Base-by-base conservation (phyloP, 1,140 invertebrate species). In the Caenorhabditis latens region DNA sequence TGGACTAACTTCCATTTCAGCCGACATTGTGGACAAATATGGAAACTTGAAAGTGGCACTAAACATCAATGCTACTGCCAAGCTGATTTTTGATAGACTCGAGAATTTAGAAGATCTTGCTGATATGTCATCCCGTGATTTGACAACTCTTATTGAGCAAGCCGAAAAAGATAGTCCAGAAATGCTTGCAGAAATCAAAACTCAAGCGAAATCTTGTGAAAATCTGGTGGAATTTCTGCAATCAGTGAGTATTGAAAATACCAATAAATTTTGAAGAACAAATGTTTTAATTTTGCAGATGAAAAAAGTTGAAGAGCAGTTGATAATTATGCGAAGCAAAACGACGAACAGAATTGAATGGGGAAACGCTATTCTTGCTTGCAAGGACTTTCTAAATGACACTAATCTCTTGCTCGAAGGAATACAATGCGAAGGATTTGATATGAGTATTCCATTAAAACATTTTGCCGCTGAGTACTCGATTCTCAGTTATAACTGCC, bases 11-110 rank as follows among this genome's bases (percentile, higher is more conserved):
- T 79, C 71, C 2, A 79, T 79, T 24, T 79, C 71, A n/a, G 32
- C 21, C 9, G 71, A 79, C 46, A 79, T 79, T 43, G 43, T 79
- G 14, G 71, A 79, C 46, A 79, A 79, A 19, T 79, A 79, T 32
- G 71, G 71, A n/a, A 79, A 79, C 46, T 53, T 79, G 46, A 79
- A 50, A 50, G 71, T 79, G 8, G n/a, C 71, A n/a, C 71, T 79
- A 19, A 79, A 79, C 14, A 42, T 79, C 46, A 79, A 79, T 13
- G 46, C 46, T 8, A 79, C 71, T 6, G 71, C 71, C 7, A 79
- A 79, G 46, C 46, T 79, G 8, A 79, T 79, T 79, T 79, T 79
- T 46, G 71, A 79, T n/a, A n/a, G 71, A 32, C 46, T 79, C 5
- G 71, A 79, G 21, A 79, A 79, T 42, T 53, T 79, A 9, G 71